Conservation (phyloP, 2,888 invertebrate genomes). For the Sarcophaga variegata region DNA sequence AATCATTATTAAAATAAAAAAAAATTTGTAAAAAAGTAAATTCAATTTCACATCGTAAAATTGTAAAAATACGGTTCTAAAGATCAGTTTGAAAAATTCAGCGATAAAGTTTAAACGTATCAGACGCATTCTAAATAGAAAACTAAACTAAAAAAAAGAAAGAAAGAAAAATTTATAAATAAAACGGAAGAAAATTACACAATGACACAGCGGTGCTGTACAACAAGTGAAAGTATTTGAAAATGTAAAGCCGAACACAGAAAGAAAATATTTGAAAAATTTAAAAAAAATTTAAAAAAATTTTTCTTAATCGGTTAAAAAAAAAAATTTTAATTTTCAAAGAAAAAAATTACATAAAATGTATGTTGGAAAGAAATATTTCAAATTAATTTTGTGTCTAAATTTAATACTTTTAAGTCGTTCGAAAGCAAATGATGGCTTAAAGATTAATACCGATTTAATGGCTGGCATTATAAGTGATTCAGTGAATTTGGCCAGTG, state of each 20-base stretch:
- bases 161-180: not conserved
- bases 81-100: slow-evolving; percentile 60
- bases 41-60: slow-evolving; percentile 51
- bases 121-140: slow-evolving; percentile 31
- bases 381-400: slow-evolving; percentile 57
- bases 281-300: not conserved
- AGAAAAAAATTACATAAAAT: slow-evolving; percentile 17
- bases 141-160: no score
- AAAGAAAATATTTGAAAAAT: not conserved
- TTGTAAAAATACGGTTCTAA: slow-evolving; percentile 51
- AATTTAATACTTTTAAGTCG: slow-evolving; percentile 29
- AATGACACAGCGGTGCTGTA: not conserved
- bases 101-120: slow-evolving; percentile 61
- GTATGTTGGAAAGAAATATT: slow-evolving; percentile 35
- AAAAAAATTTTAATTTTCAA: not conserved
- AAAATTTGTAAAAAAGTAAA: slow-evolving; percentile 7
- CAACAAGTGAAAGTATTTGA: slow-evolving; percentile 56
- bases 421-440: slow-evolving; percentile 55
- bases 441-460: slow-evolving; percentile 72
- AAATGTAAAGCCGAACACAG: slow-evolving; percentile 20
- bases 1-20: not conserved
- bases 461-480: slow-evolving; percentile 64
- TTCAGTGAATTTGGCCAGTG: slow-evolving; percentile 30
- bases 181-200: slow-evolving; percentile 32
- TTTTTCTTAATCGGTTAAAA: not conserved